These are phyloP conservation scores for Psilopogon haemacephalus DNA, from an alignment of 2,113 vertebrate species.

Conservation along the genomic window DNA sequence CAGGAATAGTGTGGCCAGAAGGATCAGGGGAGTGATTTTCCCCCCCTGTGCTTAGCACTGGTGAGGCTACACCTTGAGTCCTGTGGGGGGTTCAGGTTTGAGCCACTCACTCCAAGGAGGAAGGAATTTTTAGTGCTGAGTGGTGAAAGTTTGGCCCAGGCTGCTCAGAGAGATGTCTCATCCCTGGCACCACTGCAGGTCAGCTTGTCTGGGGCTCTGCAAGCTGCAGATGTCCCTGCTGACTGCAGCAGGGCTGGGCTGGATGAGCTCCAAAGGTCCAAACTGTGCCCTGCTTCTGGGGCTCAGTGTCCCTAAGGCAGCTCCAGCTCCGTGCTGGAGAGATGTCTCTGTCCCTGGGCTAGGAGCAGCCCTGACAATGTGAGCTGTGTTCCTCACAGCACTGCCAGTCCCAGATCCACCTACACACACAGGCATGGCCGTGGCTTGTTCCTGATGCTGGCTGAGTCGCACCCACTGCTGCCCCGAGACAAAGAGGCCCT, in stretches of 20 bases:
- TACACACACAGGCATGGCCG: background rate
- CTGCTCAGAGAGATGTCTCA: too few species aligned
- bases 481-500: background rate
- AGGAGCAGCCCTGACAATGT: slow-evolving; percentile 18
- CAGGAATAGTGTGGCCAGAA: too few species aligned
- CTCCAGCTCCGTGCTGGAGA: background rate
- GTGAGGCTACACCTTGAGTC: too few species aligned
- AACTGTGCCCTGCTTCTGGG: background rate
- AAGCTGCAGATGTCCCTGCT: too few species aligned
- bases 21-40: too few species aligned
- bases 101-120: too few species aligned
- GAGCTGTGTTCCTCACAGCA: slow-evolving; percentile 20
- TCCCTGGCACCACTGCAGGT: too few species aligned
- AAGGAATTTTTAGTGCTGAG: too few species aligned
- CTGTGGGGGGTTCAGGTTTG: too few species aligned
- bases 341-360: background rate
- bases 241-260: background rate
- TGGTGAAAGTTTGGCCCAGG: too few species aligned
- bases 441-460: background rate
- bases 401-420: slow-evolving; percentile 31
- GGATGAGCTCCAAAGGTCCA: background rate
- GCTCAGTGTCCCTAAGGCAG: background rate
- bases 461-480: slow-evolving; percentile 12
- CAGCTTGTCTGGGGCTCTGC: too few species aligned
- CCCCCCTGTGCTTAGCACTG: too few species aligned